A percentile compares a stretch with the other conserved stretches of the same genome.
These are phyloP conservation scores for Ormyrus nitidulus DNA, from an alignment of 2,888 invertebrate genomes.

Conservation along the genomic window DNA sequence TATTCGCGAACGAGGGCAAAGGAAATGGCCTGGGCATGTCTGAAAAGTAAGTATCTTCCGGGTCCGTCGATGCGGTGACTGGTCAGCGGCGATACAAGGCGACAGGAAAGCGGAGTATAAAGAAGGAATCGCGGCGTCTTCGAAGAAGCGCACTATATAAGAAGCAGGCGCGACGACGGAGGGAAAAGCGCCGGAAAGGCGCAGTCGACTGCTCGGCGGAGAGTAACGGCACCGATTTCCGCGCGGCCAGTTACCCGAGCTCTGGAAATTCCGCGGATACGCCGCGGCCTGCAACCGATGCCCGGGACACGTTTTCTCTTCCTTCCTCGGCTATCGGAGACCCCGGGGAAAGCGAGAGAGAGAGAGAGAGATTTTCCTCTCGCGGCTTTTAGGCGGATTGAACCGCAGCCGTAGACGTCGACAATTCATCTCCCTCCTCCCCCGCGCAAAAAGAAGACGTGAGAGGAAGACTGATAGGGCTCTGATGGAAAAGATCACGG, in stretches of 20 bases:
- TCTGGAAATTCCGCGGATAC: slow-evolving; percentile 12
- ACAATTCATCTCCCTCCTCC: slow-evolving; percentile 27
- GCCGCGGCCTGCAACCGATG: slow-evolving; percentile 11
- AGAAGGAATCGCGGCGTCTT: background rate
- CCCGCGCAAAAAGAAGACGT: slow-evolving; percentile 17
- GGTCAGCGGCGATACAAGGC: background rate
- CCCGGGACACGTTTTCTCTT: background rate
- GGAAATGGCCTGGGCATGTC: no score
- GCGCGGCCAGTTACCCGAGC: slow-evolving; percentile 29
- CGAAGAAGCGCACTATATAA: slow-evolving; percentile 1
- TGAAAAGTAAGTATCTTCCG: background rate
- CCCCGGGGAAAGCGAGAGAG: background rate
- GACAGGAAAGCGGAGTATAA: slow-evolving; percentile 16
- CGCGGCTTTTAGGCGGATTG: slow-evolving; percentile 44
- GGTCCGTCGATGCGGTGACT: background rate
- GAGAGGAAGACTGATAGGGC: slow-evolving; percentile 21
- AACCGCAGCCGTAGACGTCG: slow-evolving; percentile 25
- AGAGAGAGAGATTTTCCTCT: background rate
- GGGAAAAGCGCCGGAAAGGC: slow-evolving; percentile 31
- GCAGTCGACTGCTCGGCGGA: background rate
- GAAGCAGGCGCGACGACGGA: background rate
- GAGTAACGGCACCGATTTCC: slow-evolving; percentile 49
- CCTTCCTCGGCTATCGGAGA: background rate
- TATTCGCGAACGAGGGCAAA: no score
- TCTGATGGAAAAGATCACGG: slow-evolving; percentile 2